Conservation (phyloP, 2,113 vertebrate species). For the Leucopternis melanops region DNA sequence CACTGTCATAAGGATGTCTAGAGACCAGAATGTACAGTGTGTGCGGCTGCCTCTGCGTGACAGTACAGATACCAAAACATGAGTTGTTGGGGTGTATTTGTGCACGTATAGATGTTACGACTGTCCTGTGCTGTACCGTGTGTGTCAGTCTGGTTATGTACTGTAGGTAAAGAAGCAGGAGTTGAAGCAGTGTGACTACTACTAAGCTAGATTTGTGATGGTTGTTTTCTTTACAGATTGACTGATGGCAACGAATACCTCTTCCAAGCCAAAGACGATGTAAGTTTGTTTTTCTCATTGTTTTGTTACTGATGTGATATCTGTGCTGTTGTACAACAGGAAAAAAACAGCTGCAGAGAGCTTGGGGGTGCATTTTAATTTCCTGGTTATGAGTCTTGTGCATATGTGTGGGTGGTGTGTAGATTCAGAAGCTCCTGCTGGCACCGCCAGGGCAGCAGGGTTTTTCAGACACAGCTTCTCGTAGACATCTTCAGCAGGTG, state of each 20-base stretch:
- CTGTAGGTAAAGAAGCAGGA: background rate
- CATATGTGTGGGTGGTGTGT: accelerated
- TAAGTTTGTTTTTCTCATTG: constrained; percentile 65
- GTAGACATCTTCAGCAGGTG: background rate
- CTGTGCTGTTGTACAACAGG: background rate
- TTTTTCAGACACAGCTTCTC: background rate
- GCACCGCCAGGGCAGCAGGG: background rate
- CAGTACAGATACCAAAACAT: background rate
- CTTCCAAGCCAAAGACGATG: constrained; percentile 99
- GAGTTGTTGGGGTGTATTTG: background rate
- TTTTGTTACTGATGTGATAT: background rate
- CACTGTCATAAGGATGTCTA: background rate
- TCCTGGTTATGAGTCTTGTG: background rate
- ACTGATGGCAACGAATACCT: constrained; percentile 95
- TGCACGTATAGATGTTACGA: accelerated
- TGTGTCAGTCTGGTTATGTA: background rate
- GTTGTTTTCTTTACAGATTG: constrained; percentile 74
- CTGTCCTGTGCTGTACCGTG: accelerated
- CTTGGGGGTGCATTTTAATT: background rate
- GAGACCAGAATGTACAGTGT: too few relatives aligned
- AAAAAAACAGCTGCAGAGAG: background rate
- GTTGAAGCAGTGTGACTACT: background rate
- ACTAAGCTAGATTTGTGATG: background rate
- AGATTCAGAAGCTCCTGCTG: background rate
- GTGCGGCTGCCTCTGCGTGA: background rate